Conservation (phyloP, 2,113 vertebrate species). For the Dermatemys mawii region DNA sequence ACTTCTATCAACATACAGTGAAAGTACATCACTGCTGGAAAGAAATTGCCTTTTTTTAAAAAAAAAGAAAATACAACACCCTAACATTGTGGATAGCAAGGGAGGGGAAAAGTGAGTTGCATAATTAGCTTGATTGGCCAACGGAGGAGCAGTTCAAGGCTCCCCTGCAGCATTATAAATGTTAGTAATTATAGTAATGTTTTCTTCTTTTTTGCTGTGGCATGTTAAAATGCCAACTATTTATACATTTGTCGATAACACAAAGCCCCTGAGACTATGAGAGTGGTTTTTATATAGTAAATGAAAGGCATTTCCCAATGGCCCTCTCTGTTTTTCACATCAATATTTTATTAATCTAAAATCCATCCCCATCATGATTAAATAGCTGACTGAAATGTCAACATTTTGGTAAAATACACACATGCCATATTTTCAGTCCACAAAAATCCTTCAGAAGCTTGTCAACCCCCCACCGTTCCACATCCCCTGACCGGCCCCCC, state of each 20-base stretch:
- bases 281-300: constrained; percentile 6
- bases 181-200: not conserved
- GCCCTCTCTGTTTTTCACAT: not conserved
- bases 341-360: constrained; percentile 51
- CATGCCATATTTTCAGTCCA: not conserved
- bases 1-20: too few species aligned
- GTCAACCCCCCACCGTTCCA: too few species aligned
- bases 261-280: not conserved
- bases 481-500: too few species aligned
- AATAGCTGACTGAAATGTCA: not conserved
- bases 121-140: not conserved
- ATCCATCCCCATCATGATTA: not conserved
- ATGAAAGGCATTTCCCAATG: constrained; percentile 6
- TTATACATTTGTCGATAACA: constrained; percentile 34
- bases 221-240: constrained; percentile 29
- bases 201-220: not conserved
- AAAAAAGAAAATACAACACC: not conserved
- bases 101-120: not conserved
- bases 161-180: constrained; percentile 8
- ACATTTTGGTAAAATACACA: constrained; percentile 27
- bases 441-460: not conserved
- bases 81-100: not conserved
- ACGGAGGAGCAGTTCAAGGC: not conserved
- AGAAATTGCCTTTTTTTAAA: not conserved
- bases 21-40: not conserved